Evolutionary conservation across 2,797 vertebrate genomes (phyloP), one percentile per base, ranked within the genome.

Genomic region (Cercopithecus petaurista): DNA sequence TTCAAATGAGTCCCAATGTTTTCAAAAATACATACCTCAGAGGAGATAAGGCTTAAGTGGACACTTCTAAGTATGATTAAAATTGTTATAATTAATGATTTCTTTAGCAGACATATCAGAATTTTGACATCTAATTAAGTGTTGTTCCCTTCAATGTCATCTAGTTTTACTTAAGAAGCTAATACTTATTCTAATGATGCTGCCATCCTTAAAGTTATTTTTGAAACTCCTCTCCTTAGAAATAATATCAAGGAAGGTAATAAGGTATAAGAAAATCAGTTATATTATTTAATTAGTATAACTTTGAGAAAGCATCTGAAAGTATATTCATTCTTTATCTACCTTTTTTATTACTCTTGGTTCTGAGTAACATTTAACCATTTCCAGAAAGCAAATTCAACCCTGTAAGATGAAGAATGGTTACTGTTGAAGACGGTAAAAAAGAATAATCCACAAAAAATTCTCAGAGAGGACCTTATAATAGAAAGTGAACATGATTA

Each of bases 141-240:
- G 5, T 76, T 96, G 26, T 89, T 81, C 21, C 70, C 28, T 93
- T 94, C 82, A 85, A 73, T 92, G 75, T 9, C 48, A 89, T 84
- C 93, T 95, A 73, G 30, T 93, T 97, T 93, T 75, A 72, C 70
- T 90, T 96, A 92, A 52, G n/a, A 86, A 92, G 75, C 52, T 93
- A 79, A 46, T 94, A 80, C 22, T 93, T 92, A 93, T 41, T 84
- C 59, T 90, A 88, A 52, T 55, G 46, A 93, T 88, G 28, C 28
- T 94, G 41, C 59, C 46, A 46, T 80, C 83, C 67, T 64, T 81
- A 43, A 95, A 83, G 59, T 90, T 87, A 80, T 36, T 80, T 94
- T 90, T 95, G 43, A 96, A 96, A 87, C 55, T 73, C 50, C 24
- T 89, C 13, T 93, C 33, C 55, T 84, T 90, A 88, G 41, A 96